Evolutionary conservation across 2,113 vertebrate species (phyloP), one percentile per base, ranked within the genome.

Genomic region (Daphoenositta chrysoptera): DNA sequence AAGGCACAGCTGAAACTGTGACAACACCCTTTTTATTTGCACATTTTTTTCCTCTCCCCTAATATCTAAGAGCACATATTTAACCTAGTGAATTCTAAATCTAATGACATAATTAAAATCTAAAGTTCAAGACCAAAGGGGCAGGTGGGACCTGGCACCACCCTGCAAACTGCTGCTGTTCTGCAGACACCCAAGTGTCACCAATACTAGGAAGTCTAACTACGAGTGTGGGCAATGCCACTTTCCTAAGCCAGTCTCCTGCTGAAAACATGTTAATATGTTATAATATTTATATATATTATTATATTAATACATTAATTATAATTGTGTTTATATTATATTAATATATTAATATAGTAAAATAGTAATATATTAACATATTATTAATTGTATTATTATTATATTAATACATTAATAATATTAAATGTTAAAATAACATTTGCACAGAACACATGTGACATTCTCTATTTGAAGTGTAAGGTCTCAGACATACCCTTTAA

Each of bases 401-500:
- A n/a, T n/a, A n/a, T n/a, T n/a, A n/a, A n/a, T n/a, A n/a, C n/a
- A n/a, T n/a, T n/a, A n/a, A n/a, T n/a, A n/a, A n/a, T n/a, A n/a
- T n/a, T n/a, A n/a, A n/a, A n/a, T n/a, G n/a, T n/a, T n/a, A n/a
- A n/a, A n/a, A n/a, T n/a, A n/a, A 53, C 10, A 37, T 66, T 28
- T 66, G 30, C 44, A 61, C 35, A 57, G 61, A 45, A 51, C 3
- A 13, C 1, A 2, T 9, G 27, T 69, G 73, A n/a, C 40, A 22
- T 28, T 61, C 68, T 37, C 24, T 69, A 12, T 53, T 18, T 50
- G 40, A 83, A 47, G 26, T 15, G 14, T 51, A 45, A 90, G 30
- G 33, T 50, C 33, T 91, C 88, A 76, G 57, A 87, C 97, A 61
- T 97, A 98, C 98, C 98, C 96, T 97, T 98, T 98, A 91, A 99